Evolutionary conservation across 2,113 vertebrate genomes (phyloP).

Genomic region (Elachura formosa): DNA sequence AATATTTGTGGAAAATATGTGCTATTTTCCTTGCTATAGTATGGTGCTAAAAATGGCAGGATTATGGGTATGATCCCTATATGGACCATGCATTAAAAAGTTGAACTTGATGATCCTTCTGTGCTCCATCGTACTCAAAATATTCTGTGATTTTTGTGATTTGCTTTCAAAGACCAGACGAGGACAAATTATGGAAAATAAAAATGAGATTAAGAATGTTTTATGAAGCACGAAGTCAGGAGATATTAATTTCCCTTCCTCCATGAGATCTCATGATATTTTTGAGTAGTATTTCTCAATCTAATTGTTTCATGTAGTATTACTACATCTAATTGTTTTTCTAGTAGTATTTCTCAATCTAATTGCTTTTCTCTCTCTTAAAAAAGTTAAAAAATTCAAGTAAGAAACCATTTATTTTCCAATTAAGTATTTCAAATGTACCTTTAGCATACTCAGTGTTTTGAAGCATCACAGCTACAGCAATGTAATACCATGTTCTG

Average conservation of each 20-base stretch:
- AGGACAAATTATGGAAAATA: not conserved
- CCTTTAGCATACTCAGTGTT: not conserved
- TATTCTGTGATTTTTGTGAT: not conserved
- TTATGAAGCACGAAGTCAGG: not conserved
- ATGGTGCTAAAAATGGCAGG: not conserved
- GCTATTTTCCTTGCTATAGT: not conserved
- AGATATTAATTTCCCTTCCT: not conserved
- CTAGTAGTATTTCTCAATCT: no score
- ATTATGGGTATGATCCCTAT: not conserved
- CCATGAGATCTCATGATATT: not conserved
- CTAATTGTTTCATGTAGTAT: not conserved
- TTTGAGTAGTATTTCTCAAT: not conserved
- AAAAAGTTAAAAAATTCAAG: no score
- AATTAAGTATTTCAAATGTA: not conserved
- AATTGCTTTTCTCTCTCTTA: no score
- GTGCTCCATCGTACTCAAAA: not conserved
- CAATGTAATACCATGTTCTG: not conserved
- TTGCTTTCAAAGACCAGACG: not conserved
- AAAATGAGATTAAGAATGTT: not conserved
- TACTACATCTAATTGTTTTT: no score
- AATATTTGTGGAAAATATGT: not conserved
- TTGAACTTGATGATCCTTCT: accelerated
- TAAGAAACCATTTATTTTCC: not conserved
- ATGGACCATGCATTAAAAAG: no score
- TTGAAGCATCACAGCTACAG: not conserved